A percentile compares a stretch with the other conserved stretches of the same genome.
Conservation (phyloP, 2,113 vertebrate species). For the Coracopsis vasa region DNA sequence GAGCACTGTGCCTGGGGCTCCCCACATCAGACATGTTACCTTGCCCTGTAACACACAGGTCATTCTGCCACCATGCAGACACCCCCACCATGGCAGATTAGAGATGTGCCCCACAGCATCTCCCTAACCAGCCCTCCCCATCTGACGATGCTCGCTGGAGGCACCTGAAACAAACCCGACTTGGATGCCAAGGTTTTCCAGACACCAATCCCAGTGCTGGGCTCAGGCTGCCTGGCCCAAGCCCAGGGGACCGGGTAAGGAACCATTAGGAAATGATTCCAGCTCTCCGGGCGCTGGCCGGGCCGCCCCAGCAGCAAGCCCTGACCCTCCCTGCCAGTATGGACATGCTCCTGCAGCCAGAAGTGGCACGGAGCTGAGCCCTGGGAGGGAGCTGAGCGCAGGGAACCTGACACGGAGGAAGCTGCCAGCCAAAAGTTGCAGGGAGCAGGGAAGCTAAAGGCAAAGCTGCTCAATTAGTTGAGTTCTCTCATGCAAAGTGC, state of each 20-base stretch:
- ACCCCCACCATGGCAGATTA: not conserved
- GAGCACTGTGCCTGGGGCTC: not conserved
- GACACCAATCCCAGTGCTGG: not conserved
- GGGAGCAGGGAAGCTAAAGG: slow-evolving; percentile 12
- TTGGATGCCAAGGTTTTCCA: not conserved
- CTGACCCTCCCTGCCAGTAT: not conserved
- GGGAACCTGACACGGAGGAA: not conserved
- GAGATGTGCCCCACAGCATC: not conserved
- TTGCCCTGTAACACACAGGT: not conserved
- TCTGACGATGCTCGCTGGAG: accelerated
- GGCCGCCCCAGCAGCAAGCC: not conserved
- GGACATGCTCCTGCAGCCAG: not conserved
- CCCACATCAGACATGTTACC: not conserved
- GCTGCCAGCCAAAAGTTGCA: not conserved
- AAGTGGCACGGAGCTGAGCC: not conserved
- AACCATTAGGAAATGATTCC: not conserved
- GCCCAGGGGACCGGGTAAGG: not conserved
- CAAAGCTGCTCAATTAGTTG: slow-evolving; percentile 3
- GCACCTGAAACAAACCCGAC: not conserved
- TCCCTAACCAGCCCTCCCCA: not conserved
- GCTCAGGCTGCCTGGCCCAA: not conserved
- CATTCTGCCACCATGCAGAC: too few species aligned
- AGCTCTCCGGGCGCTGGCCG: not conserved
- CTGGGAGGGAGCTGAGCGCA: not conserved
- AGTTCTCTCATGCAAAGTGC: slow-evolving; percentile 7